phyloP scores from a whole-genome alignment of 2,888 invertebrate species.

The Drosophila falleni region DNA sequence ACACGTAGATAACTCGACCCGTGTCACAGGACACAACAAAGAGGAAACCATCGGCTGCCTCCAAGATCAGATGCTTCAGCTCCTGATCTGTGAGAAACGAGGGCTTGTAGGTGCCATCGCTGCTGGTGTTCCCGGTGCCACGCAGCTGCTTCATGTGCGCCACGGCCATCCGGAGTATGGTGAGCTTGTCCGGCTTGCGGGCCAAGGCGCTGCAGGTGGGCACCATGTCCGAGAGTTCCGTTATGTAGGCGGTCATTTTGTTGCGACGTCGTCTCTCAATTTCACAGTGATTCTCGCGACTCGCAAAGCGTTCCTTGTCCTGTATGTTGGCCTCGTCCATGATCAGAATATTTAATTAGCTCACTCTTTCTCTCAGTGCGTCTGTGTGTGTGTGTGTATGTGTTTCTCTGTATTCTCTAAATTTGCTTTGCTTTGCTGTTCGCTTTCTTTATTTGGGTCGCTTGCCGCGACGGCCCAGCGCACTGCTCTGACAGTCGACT shows the following conservation, averaged over 20 bases:
- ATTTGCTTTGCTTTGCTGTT: constrained; percentile 59
- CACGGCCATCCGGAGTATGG: constrained; percentile 99
- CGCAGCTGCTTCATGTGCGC: constrained; percentile 99
- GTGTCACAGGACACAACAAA: constrained; percentile 94
- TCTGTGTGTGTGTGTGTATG: constrained; percentile 25
- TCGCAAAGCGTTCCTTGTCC: constrained; percentile 98
- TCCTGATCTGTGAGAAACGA: constrained; percentile 99
- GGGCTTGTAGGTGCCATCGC: constrained; percentile 98
- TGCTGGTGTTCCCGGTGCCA: constrained; percentile 97
- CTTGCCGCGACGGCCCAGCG: constrained; percentile 57
- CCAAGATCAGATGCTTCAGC: constrained; percentile 98
- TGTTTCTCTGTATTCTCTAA: constrained; percentile 36
- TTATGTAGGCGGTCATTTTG: constrained; percentile 99
- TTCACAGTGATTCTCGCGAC: constrained; percentile 99
- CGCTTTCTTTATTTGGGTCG: constrained; percentile 78
- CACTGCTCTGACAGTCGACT: constrained; percentile 54
- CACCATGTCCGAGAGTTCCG: constrained; percentile 99
- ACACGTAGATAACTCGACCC: constrained; percentile 98
- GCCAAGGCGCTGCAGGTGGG: constrained; percentile 99
- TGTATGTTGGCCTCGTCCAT: constrained; percentile 97
- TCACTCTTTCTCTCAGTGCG: constrained; percentile 34
- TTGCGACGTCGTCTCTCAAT: constrained; percentile 99
- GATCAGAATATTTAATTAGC: constrained; percentile 74
- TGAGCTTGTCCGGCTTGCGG: constrained; percentile 99
- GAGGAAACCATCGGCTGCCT: constrained; percentile 99